Evolutionary conservation across 1,140 invertebrate genomes (phyloP), one percentile per base, ranked within the genome.

Genomic region (Macrocentrus cingulum): DNA sequence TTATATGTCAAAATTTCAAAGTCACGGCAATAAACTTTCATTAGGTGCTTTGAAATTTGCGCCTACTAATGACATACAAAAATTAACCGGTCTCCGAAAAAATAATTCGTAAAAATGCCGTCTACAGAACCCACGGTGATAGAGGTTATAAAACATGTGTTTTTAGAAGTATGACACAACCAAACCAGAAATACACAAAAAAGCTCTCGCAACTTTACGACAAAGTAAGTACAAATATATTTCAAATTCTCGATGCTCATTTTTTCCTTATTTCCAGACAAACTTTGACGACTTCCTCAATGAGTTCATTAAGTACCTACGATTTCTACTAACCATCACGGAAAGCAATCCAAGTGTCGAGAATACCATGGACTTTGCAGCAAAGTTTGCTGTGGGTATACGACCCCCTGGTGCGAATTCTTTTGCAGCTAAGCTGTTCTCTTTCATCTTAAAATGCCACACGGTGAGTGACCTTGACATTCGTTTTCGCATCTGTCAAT

Each of bases 401-500:
- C 65, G 68, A 19, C 51, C 60, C n/a, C 7, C 32, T 1, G 7
- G 16, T 0, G 4, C 58, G 22, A 70, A 69, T 45, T 66, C 67
- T 0, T 70, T 79, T 32, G 45, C 77, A 0, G 53, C 37, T 36
- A 61, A 63, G 7, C 49, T 78, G 0, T 70, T 76, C n/a, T 44
- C 72, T 2, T 76, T 76, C 48, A 22, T 77, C 0, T 41, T 78
- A 1, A 19, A 52, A 0, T 48, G 69, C 63, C 85, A 89, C 62
- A 77, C 81, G 68, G 85, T 85, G 1, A 82, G 79, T 32, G 83
- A 84, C 29, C 74, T 82, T 44, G 83, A 82, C 37, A 83, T 91
- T 0, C 78, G 91, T 19, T 90, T 85, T 71, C 80, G 90, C 8
- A 83, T 87, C 2, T 93, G 91, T 69, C 86, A 91, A 65, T 82